Evolutionary conservation across 2,797 vertebrate genomes (phyloP), one percentile per base, ranked within the genome.

Genomic region (Peromyscus nudipes): DNA sequence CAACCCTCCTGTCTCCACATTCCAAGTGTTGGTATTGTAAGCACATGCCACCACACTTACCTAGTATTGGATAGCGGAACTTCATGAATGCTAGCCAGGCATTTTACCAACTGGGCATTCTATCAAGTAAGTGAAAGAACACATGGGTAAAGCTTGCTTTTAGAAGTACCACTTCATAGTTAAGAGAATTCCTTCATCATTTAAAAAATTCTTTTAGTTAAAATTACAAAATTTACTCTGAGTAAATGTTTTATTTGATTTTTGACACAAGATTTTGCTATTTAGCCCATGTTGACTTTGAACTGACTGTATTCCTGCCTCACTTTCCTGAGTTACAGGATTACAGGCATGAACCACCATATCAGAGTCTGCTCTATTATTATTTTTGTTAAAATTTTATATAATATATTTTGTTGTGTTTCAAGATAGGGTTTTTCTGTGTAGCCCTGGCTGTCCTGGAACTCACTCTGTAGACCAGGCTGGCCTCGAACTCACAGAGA

Each of bases 91-190:
- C 12, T n/a, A 34, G 83, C 43, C 62, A 85, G 43, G 46, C 84
- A 67, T 86, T 85, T 34, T 69, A 2, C 34, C 84, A 69, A 25
- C 31, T 34, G 49, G 49, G 49, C 49, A 13, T 52, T 52, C 49
- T 52, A 52, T 52, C 49, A 52, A 52, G 49, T 52, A 64, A 52
- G 40, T 62, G 27, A 62, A 69, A 62, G 37, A 91, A 76, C 0
- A 7, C 43, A 10, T 73, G 31, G 49, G 14, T 83, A 31, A 87
- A 87, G 23, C 37, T 86, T 86, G 8, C 67, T 83, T 65, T 93
- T 95, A 88, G 65, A 90, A 83, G n/a, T 88, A 43, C 13, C 43
- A 43, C 25, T 67, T 86, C 55, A 92, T 6, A 67, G 14, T 94
- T 77, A 76, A 87, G 29, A 84, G 19, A 94, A 88, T 91, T 86